Base-by-base conservation (phyloP, 2,113 vertebrate species). In the Cavia aperea region DNA sequence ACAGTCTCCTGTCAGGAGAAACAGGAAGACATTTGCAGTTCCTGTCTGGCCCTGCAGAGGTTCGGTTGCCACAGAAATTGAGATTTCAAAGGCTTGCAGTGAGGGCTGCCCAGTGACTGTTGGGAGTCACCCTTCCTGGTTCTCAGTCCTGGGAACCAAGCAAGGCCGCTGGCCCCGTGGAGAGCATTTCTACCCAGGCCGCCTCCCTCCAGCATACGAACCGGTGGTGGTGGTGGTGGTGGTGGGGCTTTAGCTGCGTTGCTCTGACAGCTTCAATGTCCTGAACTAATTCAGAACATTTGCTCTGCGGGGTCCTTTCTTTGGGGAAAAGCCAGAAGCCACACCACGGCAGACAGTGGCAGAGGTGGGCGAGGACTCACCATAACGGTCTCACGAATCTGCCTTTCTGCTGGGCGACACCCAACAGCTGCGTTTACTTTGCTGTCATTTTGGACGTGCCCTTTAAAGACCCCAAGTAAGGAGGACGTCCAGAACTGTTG, bases 121-220 rank as follows among this genome's bases (percentile, higher is more conserved):
- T 10, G 0, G 13, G 4, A 1, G 29, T 1, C 15, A 36, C 70
- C 16, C 21, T 54, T 29, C 15, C 12, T 1, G 3, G 18, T 43
- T 56, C 19, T 65, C 0, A 15, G 58, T 51, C 24, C 82, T 43
- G 12, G 51, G 51, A 24, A 36, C 13, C 12, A 43, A 18, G 24
- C 3, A 26, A 58, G 51, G 4, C 6, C 1, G 9, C 58, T 24
- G 18, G 7, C n/a, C 46, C 39, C 46, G 2, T n/a, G 15, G 31
- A 21, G 9, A 54, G 43, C 56, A 15, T 5, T 39, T 33, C 54
- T n/a, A 60, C 33, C 31, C 29, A 31, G 46, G 46, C 4, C 21
- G 8, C 70, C 21, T 73, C 10, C 18, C 8, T 11, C 39, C 39
- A 39, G 39, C 39, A 39, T 39, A 39, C 3, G 39, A 39, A 39